A percentile compares a stretch with the other conserved stretches of the same genome.
Evolutionary conservation across 2,888 invertebrate species (phyloP).

Genomic region (Erebia epiphron): DNA sequence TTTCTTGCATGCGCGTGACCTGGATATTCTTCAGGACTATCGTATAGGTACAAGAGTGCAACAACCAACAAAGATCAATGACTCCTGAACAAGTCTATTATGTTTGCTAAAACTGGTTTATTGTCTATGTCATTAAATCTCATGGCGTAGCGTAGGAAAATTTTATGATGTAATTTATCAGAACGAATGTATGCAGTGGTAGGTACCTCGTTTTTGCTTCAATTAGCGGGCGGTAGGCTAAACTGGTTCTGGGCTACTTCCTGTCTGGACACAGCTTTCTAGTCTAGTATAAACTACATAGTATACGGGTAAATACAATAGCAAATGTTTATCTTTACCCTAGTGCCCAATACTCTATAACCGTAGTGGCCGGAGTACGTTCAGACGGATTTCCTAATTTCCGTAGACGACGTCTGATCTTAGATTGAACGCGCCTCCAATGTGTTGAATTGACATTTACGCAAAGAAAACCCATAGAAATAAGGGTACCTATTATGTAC

Average conservation of each 20-base stretch:
- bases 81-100: conserved; percentile 13
- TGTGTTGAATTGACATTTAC: too few relatives aligned
- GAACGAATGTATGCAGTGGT: conserved; percentile 3
- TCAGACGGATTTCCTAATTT: too few relatives aligned
- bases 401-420: too few relatives aligned
- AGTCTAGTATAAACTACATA: conserved; percentile 8
- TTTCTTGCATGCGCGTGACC: background rate
- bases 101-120: background rate
- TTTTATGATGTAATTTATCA: conserved; percentile 21
- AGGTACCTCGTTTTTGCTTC: conserved; percentile 22
- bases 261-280: conserved; percentile 33
- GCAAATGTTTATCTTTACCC: background rate
- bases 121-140: background rate
- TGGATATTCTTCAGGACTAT: background rate
- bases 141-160: conserved; percentile 9
- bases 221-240: conserved; percentile 31
- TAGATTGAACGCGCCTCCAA: too few relatives aligned
- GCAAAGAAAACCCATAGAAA: too few relatives aligned
- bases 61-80: background rate
- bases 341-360: too few relatives aligned
- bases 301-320: background rate
- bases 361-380: too few relatives aligned
- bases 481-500: too few relatives aligned
- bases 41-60: background rate
- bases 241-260: conserved; percentile 25